Evolutionary conservation across 92 coral and sea anemone species (phyloP), one percentile per base, ranked within the genome.

Genomic region (Phenganax subtilis): DNA sequence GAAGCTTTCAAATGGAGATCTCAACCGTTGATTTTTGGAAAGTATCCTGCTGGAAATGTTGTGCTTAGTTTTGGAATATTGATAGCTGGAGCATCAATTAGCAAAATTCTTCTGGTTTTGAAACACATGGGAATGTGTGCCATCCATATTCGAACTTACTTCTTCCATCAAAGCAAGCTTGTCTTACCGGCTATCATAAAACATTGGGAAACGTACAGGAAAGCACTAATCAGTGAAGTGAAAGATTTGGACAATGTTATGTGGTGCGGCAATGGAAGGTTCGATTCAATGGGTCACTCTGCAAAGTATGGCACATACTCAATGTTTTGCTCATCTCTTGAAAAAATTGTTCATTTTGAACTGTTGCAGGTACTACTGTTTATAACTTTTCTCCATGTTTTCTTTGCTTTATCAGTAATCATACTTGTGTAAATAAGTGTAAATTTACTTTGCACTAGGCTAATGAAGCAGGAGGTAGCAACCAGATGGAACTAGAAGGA

Each of bases 1-100:
- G 52, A 57, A 27, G 63, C 79, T 9, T 81, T 81, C 65, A 57
- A 57, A 25, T 81, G 78, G 85, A 81, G 67, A 63, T 81, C 79
- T 27, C 78, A 81, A 59, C 85, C 85, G 56, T 71, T 81, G 17
- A 54, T 81, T 14, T 69, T 81, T 81, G 76, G 77, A 25, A 81
- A 81, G 57, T 81, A 81, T 69, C 85, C 84, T 25, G 84, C 77
- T 15, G 84, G 76, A n/a, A 81, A 81, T 69, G 76, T 81, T 44
- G 65, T 56, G 30, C 52, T 81, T 20, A 81, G 85, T 63, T 81
- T 81, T 71, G 69, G 77, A 31, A 75, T 81, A 81, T 30, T 81
- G 30, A 81, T 81, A 77, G 85, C 69, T 68, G 76, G 67, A 54
- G 79, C 85, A 37, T 68, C 78, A 7, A 52, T 68, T 2, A 71